phyloP scores from a whole-genome alignment of 1,140 invertebrate genomes.

The Drosophila quadrilineata region DNA sequence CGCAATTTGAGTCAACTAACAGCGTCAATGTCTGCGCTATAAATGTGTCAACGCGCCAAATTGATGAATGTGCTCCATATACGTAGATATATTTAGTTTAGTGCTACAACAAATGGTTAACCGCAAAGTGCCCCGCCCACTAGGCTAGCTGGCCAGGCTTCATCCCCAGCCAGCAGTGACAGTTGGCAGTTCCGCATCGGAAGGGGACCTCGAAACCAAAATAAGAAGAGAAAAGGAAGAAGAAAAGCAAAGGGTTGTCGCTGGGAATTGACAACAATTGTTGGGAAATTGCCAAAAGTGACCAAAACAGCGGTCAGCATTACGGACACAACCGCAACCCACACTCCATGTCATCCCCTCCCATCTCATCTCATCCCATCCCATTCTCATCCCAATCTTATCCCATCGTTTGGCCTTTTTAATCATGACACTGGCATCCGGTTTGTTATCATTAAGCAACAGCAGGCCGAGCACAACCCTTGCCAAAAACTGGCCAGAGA shows the following conservation, averaged over 20 bases:
- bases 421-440: conserved; percentile 55
- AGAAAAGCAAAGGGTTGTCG: conserved; percentile 54
- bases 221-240: too few species aligned
- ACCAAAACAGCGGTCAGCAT: conserved; percentile 66
- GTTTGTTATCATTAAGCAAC: conserved; percentile 77
- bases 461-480: conserved; percentile 55
- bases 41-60: conserved; percentile 71
- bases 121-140: conserved; percentile 4
- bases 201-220: too few species aligned
- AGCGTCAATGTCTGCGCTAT: conserved; percentile 42
- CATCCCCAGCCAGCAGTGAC: too few species aligned
- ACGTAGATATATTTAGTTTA: too few species aligned
- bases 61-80: conserved; percentile 48
- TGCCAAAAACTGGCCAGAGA: too few species aligned
- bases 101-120: conserved; percentile 33
- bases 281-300: conserved; percentile 76
- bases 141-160: not conserved
- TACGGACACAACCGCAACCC: conserved; percentile 28
- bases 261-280: conserved; percentile 56
- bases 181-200: too few species aligned
- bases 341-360: not conserved
- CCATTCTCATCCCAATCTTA: too few species aligned
- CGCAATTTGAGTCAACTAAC: conserved; percentile 49
- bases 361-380: not conserved
- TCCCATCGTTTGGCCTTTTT: too few species aligned